Evolutionary conservation across 1,140 invertebrate genomes (phyloP).

Genomic region (Drosophila ohnishii): DNA sequence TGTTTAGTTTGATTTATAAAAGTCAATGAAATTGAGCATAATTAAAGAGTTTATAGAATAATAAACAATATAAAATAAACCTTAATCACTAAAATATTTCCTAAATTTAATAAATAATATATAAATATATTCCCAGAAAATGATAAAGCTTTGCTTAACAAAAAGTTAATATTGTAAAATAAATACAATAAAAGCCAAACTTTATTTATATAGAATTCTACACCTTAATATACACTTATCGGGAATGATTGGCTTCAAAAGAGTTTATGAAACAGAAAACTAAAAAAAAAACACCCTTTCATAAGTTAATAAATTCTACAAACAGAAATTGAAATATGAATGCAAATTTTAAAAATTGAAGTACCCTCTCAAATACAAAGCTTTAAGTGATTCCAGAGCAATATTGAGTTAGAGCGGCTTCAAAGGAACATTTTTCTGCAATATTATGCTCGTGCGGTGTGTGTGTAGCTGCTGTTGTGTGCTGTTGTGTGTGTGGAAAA

Average conservation of each 20-base stretch:
- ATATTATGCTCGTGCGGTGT: conserved; percentile 2
- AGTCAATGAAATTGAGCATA: background rate
- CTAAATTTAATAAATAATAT: background rate
- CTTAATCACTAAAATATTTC: background rate
- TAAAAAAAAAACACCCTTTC: background rate
- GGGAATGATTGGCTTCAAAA: background rate
- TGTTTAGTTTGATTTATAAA: background rate
- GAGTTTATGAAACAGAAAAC: background rate
- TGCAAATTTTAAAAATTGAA: conserved; percentile 3
- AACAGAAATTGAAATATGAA: background rate
- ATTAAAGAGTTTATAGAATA: background rate
- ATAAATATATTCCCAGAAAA: background rate
- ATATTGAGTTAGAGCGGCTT: conserved; percentile 21
- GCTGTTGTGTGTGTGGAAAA: conserved; percentile 20
- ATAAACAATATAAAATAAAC: background rate
- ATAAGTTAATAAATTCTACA: background rate
- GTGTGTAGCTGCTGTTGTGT: conserved; percentile 6
- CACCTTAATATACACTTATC: background rate
- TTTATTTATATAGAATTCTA: background rate
- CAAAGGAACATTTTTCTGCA: conserved; percentile 28
- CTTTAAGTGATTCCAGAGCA: conserved; percentile 12
- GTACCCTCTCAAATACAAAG: background rate
- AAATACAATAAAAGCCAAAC: too few relatives aligned
- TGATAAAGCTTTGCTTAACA: background rate
- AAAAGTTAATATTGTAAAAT: background rate